phyloP scores from a whole-genome alignment of 2,888 invertebrate species.

The Liposcelis brunnea region DNA sequence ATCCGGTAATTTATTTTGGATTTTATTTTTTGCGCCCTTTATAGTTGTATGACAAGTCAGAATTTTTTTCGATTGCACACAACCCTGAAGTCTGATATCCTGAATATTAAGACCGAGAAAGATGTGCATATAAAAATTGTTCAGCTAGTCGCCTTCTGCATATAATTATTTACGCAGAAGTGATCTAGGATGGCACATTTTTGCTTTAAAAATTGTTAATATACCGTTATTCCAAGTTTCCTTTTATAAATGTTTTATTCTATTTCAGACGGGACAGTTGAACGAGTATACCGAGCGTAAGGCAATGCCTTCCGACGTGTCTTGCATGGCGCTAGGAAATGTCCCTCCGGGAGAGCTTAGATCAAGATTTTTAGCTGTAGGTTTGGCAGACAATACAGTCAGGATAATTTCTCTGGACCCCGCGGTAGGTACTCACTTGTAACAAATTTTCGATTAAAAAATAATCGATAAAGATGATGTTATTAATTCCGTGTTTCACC shows the following conservation, averaged over 20 bases:
- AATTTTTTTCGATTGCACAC: constrained; percentile 5
- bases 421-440: constrained; percentile 36
- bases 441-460: too few relatives aligned
- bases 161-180: constrained; percentile 19
- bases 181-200: constrained; percentile 24
- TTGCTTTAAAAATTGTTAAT: too few relatives aligned
- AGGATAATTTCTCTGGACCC: constrained; percentile 95
- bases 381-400: constrained; percentile 90
- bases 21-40: constrained; percentile 9
- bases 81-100: constrained; percentile 8
- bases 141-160: constrained; percentile 25
- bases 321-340: constrained; percentile 94
- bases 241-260: too few relatives aligned
- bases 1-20: constrained; percentile 67
- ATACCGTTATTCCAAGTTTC: too few relatives aligned
- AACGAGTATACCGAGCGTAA: constrained; percentile 97
- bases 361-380: constrained; percentile 90
- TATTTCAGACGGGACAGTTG: constrained; percentile 77
- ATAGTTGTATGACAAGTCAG: constrained; percentile 3
- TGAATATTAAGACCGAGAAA: constrained; percentile 6
- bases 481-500: constrained; percentile 7
- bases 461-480: constrained; percentile 12
- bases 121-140: neutral
- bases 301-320: constrained; percentile 90
- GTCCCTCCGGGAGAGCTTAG: constrained; percentile 91